A percentile compares a stretch with the other conserved stretches of the same genome.
These are phyloP conservation scores for Macaria notata DNA, from an alignment of 2,888 invertebrate species.

Conservation along the genomic window DNA sequence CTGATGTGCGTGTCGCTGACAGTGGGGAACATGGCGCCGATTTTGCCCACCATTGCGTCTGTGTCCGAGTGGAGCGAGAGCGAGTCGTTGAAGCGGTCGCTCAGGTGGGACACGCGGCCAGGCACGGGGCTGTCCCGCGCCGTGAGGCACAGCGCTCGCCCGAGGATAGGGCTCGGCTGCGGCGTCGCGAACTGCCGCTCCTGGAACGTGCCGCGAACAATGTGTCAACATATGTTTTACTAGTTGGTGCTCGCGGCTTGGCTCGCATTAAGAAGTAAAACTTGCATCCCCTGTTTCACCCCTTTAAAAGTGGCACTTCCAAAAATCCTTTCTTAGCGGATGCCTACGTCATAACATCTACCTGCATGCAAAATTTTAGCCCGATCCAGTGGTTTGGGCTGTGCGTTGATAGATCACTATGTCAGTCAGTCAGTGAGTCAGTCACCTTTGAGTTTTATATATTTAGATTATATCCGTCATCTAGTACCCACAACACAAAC, in stretches of 20 bases:
- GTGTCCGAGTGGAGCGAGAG: slow-evolving; percentile 84
- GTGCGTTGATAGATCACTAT: background rate
- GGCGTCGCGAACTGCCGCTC: slow-evolving; percentile 67
- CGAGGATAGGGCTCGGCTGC: slow-evolving; percentile 70
- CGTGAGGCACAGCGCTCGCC: slow-evolving; percentile 73
- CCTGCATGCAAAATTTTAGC: too few species aligned
- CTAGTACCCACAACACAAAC: too few species aligned
- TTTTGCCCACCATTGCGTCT: slow-evolving; percentile 89
- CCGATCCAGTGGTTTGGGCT: too few species aligned
- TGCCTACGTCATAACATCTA: too few species aligned
- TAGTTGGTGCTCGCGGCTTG: too few species aligned
- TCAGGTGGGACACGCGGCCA: slow-evolving; percentile 73
- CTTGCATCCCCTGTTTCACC: too few species aligned
- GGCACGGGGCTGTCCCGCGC: slow-evolving; percentile 76
- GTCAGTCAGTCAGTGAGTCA: background rate
- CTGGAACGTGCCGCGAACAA: slow-evolving; percentile 36
- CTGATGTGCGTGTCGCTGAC: slow-evolving; percentile 94
- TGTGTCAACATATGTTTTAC: background rate
- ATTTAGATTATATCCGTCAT: too few species aligned
- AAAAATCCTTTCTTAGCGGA: too few species aligned
- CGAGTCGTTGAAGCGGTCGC: slow-evolving; percentile 83
- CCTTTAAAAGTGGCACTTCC: too few species aligned
- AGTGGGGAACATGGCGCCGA: slow-evolving; percentile 94
- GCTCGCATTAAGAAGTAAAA: too few species aligned
- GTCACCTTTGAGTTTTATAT: background rate